Conservation (phyloP, 2,888 invertebrate species). For the Nemurella pictetii region DNA sequence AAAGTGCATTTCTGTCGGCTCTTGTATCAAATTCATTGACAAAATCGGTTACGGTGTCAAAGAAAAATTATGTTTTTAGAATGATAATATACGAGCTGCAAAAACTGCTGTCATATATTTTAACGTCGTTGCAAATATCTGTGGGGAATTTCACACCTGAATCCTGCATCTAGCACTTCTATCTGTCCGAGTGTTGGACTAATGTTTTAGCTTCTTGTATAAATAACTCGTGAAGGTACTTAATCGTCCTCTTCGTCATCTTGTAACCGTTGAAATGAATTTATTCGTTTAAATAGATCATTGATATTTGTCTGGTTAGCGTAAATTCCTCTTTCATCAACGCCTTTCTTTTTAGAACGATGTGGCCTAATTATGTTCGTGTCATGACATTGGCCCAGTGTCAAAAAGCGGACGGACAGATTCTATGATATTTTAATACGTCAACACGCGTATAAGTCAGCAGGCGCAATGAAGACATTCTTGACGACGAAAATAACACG, state of each 20-base stretch:
- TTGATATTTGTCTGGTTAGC: slow-evolving; percentile 17
- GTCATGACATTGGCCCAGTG: slow-evolving; percentile 11
- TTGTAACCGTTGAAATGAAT: not conserved
- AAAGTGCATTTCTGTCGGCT: too few relatives aligned
- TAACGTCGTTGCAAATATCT: not conserved
- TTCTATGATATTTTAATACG: not conserved
- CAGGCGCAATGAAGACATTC: not conserved
- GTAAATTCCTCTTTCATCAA: not conserved
- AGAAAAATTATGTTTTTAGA: too few relatives aligned
- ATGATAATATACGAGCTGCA: too few relatives aligned
- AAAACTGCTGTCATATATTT: too few relatives aligned
- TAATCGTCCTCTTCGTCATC: not conserved
- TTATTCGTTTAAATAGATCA: slow-evolving; percentile 1
- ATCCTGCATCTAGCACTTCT: not conserved
- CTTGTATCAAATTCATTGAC: too few relatives aligned
- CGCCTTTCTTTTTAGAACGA: not conserved
- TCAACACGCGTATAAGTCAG: not conserved
- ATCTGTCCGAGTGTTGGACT: not conserved
- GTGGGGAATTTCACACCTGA: not conserved
- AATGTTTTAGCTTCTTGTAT: not conserved
- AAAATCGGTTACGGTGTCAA: too few relatives aligned
- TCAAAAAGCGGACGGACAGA: not conserved
- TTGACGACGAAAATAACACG: not conserved
- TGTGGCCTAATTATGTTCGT: not conserved
- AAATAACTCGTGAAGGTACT: not conserved